Percentiles rank a stretch among this genome's conserved stretches.
Conservation (phyloP, 2,888 invertebrate species). For the Drosophila bunnanda region DNA sequence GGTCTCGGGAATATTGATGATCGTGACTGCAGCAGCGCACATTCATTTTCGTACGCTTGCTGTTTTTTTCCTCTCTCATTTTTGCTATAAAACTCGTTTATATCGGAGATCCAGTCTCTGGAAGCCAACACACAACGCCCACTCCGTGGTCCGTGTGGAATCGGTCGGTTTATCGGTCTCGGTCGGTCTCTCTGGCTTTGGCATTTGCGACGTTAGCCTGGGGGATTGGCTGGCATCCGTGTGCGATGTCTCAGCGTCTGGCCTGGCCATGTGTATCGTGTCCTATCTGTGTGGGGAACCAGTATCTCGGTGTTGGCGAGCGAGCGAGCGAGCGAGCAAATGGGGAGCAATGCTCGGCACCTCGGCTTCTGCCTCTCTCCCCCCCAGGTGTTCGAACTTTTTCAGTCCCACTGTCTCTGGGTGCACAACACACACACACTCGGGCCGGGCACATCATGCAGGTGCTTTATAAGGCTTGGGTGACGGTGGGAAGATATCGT, state of each 20-base stretch:
- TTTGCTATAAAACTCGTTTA: slow-evolving; percentile 66
- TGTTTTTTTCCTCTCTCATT: slow-evolving; percentile 15
- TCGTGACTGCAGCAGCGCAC: slow-evolving; percentile 57
- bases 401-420: slow-evolving; percentile 21
- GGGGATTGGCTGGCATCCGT: slow-evolving; percentile 40
- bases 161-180: slow-evolving; percentile 33
- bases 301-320: slow-evolving; percentile 17
- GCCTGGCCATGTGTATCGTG: slow-evolving; percentile 16
- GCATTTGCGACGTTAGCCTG: slow-evolving; percentile 13
- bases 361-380: slow-evolving; percentile 26
- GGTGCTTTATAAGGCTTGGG: slow-evolving; percentile 16
- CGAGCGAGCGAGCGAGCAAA: slow-evolving; percentile 1
- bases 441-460: background rate
- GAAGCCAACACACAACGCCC: slow-evolving; percentile 39
- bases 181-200: slow-evolving; percentile 27
- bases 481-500: background rate
- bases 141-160: slow-evolving; percentile 43
- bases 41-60: slow-evolving; percentile 25
- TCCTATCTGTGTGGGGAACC: slow-evolving; percentile 30
- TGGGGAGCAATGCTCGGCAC: slow-evolving; percentile 71
- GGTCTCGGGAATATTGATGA: slow-evolving; percentile 37
- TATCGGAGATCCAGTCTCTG: slow-evolving; percentile 34
- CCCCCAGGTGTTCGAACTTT: slow-evolving; percentile 73
- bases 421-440: slow-evolving; percentile 11
- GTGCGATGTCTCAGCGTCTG: slow-evolving; percentile 12